Percentiles rank a stretch among this genome's conserved stretches.
Evolutionary conservation across 2,797 vertebrate genomes (phyloP).

Genomic region (Otus scops): DNA sequence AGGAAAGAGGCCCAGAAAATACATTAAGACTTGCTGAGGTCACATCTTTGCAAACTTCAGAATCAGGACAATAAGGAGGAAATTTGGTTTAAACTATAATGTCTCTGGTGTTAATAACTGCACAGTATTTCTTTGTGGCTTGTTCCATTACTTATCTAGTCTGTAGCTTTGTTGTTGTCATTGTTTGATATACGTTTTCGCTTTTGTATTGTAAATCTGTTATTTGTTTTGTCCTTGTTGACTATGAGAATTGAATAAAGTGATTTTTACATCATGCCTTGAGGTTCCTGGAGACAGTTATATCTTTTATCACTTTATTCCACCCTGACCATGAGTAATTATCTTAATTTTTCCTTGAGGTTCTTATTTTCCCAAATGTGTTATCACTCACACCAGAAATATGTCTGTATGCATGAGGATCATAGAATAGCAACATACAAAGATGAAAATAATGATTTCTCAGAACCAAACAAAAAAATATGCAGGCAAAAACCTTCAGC

Average conservation of each 20-base stretch:
- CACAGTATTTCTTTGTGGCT: not conserved
- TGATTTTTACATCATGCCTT: not conserved
- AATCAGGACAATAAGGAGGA: not conserved
- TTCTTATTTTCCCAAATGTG: not conserved
- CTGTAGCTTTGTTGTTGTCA: not conserved
- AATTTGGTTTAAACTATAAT: not conserved
- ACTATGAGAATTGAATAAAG: not conserved
- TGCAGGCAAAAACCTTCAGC: not conserved
- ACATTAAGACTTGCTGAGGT: not conserved
- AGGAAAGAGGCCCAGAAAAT: not conserved
- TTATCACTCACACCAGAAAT: conserved; percentile 1
- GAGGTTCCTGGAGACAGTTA: not conserved
- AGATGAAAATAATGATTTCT: not conserved
- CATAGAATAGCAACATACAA: not conserved
- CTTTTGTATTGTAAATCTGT: not conserved
- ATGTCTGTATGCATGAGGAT: not conserved
- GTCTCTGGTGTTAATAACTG: not conserved
- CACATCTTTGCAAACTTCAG: not conserved
- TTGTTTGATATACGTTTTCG: not conserved
- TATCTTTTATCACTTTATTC: not conserved
- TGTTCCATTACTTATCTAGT: not conserved
- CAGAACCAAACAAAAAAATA: not conserved
- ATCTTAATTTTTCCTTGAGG: conserved; percentile 3
- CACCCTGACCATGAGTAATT: not conserved
- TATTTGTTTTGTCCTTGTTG: conserved; percentile 21